phyloP scores from a whole-genome alignment of 2,113 vertebrate species.

The Cathartes aura region DNA sequence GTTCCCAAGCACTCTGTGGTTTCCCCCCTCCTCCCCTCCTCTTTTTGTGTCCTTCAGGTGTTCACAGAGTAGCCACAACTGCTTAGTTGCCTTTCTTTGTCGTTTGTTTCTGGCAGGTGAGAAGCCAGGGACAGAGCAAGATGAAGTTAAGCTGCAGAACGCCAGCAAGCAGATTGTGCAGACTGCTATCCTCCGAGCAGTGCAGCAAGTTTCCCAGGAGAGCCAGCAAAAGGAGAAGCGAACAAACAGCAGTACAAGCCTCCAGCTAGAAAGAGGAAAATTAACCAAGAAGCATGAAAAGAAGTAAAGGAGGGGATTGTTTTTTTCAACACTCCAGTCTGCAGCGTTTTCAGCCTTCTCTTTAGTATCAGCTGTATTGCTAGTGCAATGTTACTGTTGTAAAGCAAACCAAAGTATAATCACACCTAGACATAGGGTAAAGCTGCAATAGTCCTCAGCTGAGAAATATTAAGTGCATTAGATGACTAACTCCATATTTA shows the following conservation, averaged over 20 bases:
- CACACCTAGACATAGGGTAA: constrained; percentile 46
- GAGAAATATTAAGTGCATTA: constrained; percentile 59
- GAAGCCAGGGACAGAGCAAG: constrained; percentile 70
- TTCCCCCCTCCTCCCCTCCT: too few species aligned
- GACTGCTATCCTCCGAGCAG: constrained; percentile 77
- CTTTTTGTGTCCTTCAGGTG: not conserved
- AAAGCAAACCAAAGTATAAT: constrained; percentile 72
- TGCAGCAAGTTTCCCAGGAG: constrained; percentile 81
- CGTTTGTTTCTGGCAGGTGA: constrained; percentile 63
- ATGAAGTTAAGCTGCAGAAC: constrained; percentile 78
- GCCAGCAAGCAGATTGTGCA: constrained; percentile 83
- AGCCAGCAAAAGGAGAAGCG: constrained; percentile 48
- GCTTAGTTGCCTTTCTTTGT: not conserved
- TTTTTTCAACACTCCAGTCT: not conserved
- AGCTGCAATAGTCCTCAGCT: constrained; percentile 34
- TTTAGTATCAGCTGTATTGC: constrained; percentile 51
- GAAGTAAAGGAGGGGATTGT: constrained; percentile 47
- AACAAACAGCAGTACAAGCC: not conserved
- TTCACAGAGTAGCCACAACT: not conserved
- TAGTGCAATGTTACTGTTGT: constrained; percentile 42
- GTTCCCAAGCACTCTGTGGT: not conserved
- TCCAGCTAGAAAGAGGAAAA: constrained; percentile 61
- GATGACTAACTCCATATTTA: constrained; percentile 25
- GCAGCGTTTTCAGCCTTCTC: constrained; percentile 56
- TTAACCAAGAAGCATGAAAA: constrained; percentile 75